Evolutionary conservation across 2,888 invertebrate genomes (phyloP).

Genomic region (Cactoblastis cactorum): DNA sequence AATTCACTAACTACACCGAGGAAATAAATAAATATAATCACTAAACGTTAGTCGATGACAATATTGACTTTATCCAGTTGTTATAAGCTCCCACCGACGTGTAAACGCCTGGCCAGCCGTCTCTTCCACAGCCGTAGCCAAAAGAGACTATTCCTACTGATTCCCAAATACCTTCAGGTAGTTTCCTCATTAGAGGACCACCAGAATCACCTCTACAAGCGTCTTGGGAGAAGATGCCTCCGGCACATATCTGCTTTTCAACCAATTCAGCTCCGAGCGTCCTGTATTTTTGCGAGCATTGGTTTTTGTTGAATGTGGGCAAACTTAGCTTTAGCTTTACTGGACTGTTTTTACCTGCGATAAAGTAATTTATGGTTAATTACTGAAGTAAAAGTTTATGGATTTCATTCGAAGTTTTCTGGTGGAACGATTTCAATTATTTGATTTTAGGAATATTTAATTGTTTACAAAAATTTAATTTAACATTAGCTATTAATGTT

Average conservation of each 20-base stretch:
- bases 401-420: neutral
- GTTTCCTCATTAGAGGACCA: constrained; percentile 84
- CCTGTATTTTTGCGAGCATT: constrained; percentile 76
- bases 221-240: constrained; percentile 83
- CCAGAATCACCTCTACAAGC: constrained; percentile 89
- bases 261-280: constrained; percentile 67
- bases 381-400: neutral
- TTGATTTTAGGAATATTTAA: too few relatives aligned
- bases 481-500: too few relatives aligned
- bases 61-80: constrained; percentile 79
- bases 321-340: constrained; percentile 82
- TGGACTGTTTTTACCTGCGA: constrained; percentile 71
- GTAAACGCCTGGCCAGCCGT: constrained; percentile 84
- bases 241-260: constrained; percentile 83
- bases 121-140: constrained; percentile 82
- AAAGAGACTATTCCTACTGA: constrained; percentile 83
- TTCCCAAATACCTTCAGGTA: constrained; percentile 75
- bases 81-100: constrained; percentile 80
- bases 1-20: neutral
- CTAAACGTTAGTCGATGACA: constrained; percentile 47
- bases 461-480: too few relatives aligned
- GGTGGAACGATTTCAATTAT: too few relatives aligned
- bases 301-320: constrained; percentile 72
- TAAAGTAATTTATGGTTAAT: constrained; percentile 11
- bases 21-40: neutral